Evolutionary conservation across 2,113 vertebrate genomes (phyloP).

Genomic region (Pholis gunnellus): DNA sequence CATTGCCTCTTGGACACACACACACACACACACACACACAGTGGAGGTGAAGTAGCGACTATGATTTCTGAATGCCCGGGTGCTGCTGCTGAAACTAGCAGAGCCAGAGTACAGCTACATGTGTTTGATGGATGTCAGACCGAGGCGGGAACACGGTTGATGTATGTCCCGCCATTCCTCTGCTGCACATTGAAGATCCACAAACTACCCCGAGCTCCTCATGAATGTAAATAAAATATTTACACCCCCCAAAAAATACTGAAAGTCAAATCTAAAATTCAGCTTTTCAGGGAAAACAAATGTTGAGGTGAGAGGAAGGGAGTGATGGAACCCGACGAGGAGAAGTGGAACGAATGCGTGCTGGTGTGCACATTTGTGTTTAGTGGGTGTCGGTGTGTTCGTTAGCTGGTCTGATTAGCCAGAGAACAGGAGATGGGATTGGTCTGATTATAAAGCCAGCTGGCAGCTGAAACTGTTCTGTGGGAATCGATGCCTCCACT

Average conservation of each 20-base stretch:
- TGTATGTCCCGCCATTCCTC: not conserved
- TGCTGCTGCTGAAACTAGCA: slow-evolving; percentile 40
- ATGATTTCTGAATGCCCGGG: slow-evolving; percentile 38
- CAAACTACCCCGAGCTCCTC: not conserved
- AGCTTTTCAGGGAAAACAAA: not conserved
- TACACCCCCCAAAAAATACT: not conserved
- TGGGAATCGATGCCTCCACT: slow-evolving; percentile 24
- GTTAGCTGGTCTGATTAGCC: slow-evolving; percentile 2
- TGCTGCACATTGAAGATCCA: slow-evolving; percentile 21
- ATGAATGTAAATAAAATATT: slow-evolving; percentile 28
- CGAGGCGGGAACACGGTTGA: not conserved
- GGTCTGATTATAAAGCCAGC: slow-evolving; percentile 43
- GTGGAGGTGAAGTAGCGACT: slow-evolving; percentile 19
- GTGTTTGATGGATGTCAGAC: slow-evolving; percentile 51
- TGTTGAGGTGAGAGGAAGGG: not conserved
- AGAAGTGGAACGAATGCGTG: slow-evolving; percentile 16
- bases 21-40: slow-evolving; percentile 21
- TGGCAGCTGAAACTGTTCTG: slow-evolving; percentile 24
- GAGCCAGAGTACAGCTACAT: slow-evolving; percentile 26
- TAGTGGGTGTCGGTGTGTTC: not conserved
- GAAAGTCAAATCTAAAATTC: not conserved
- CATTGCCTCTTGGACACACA: slow-evolving; percentile 42
- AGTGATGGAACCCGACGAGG: not conserved
- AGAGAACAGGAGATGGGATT: slow-evolving; percentile 19
- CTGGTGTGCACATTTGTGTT: slow-evolving; percentile 15